A percentile compares a stretch with the other conserved stretches of the same genome.
These are phyloP conservation scores for Cuniculus paca DNA, from an alignment of 2,797 vertebrate species.

Conservation along the genomic window DNA sequence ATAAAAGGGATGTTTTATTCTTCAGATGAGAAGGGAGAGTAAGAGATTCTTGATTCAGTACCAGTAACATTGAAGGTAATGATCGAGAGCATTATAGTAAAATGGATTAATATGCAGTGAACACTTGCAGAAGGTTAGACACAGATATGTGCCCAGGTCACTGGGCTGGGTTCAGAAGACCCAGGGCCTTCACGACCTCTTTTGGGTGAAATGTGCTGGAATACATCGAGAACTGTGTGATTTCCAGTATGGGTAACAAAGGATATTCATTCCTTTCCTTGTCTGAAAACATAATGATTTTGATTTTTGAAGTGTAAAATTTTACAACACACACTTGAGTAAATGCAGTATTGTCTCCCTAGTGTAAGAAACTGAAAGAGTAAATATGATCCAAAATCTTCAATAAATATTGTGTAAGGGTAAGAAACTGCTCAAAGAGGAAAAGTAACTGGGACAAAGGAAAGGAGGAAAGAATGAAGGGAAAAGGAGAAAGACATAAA, in stretches of 20 bases:
- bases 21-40: not conserved
- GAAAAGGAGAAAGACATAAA: too few species aligned
- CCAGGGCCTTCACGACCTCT: not conserved
- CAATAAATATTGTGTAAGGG: too few species aligned
- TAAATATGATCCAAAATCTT: too few species aligned
- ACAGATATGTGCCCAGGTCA: not conserved
- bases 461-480: too few species aligned
- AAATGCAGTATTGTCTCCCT: too few species aligned
- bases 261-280: not conserved
- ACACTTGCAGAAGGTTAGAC: not conserved
- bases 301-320: not conserved
- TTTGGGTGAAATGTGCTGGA: not conserved
- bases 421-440: too few species aligned
- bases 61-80: not conserved
- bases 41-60: not conserved
- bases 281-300: not conserved
- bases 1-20: slow-evolving; percentile 3
- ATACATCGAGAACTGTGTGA: not conserved
- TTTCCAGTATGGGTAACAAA: not conserved
- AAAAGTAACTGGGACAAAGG: too few species aligned
- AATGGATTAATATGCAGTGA: not conserved
- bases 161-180: not conserved
- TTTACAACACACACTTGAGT: too few species aligned
- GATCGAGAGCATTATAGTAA: not conserved
- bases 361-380: too few species aligned